These are phyloP conservation scores for Drosophila malerkotliana DNA, from an alignment of 1,140 invertebrate genomes.

Conservation along the genomic window DNA sequence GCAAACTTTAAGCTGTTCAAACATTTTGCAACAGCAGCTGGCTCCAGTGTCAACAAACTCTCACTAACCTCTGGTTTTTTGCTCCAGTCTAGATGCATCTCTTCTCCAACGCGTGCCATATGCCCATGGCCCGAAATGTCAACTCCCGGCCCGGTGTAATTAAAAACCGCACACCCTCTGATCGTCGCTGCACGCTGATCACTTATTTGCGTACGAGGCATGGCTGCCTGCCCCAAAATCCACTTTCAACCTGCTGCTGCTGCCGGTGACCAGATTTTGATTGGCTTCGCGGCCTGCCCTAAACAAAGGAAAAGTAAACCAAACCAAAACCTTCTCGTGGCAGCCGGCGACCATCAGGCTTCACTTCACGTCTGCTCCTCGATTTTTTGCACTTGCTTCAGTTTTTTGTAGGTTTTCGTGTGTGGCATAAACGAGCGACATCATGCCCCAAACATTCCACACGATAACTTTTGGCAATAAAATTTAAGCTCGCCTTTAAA, in stretches of 20 bases:
- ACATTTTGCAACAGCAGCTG: slow-evolving; percentile 50
- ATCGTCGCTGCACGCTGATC: slow-evolving; percentile 56
- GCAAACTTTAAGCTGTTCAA: slow-evolving; percentile 66
- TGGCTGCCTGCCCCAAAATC: slow-evolving; percentile 49
- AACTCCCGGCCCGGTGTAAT: slow-evolving; percentile 64
- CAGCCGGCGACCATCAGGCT: slow-evolving; percentile 61
- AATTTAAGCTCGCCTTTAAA: slow-evolving; percentile 47
- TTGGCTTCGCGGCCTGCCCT: slow-evolving; percentile 68
- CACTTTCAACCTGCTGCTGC: slow-evolving; percentile 57
- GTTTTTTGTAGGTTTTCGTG: slow-evolving; percentile 39
- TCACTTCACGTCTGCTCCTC: slow-evolving; percentile 59
- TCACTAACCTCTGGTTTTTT: slow-evolving; percentile 11
- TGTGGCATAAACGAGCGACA: slow-evolving; percentile 36
- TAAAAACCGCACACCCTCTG: slow-evolving; percentile 62
- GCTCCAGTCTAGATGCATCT: slow-evolving; percentile 3
- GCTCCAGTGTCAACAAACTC: slow-evolving; percentile 64
- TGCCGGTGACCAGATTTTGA: slow-evolving; percentile 68
- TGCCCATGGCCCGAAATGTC: slow-evolving; percentile 38
- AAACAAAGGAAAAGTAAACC: slow-evolving; percentile 32
- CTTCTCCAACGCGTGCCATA: slow-evolving; percentile 72
- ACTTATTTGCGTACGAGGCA: slow-evolving; percentile 52
- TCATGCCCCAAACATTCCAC: slow-evolving; percentile 53
- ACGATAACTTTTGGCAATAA: slow-evolving; percentile 57
- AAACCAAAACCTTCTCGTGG: slow-evolving; percentile 25
- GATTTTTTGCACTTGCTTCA: slow-evolving; percentile 35